A percentile compares a stretch with the other conserved stretches of the same genome.
These are phyloP conservation scores for Hesperia comma DNA, from an alignment of 2,888 invertebrate genomes.

Conservation along the genomic window DNA sequence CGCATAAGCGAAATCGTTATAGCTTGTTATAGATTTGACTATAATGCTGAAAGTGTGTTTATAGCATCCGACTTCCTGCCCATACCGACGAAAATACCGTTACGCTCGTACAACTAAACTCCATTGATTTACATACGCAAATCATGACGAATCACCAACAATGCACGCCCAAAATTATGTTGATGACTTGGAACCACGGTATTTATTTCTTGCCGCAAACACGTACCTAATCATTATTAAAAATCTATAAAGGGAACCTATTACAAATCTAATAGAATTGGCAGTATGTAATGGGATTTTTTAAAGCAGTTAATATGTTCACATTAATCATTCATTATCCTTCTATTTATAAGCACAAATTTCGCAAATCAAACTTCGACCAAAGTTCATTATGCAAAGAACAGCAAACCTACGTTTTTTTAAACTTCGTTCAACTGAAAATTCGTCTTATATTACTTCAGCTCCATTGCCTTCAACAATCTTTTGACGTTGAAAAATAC, in stretches of 20 bases:
- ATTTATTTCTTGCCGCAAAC: not conserved
- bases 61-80: constrained; percentile 82
- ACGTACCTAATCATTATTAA: too few species aligned
- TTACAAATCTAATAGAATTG: too few species aligned
- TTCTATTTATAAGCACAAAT: too few species aligned
- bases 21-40: constrained; percentile 57
- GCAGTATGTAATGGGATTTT: too few species aligned
- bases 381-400: too few species aligned
- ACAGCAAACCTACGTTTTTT: too few species aligned
- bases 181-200: constrained; percentile 21
- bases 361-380: too few species aligned
- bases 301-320: too few species aligned
- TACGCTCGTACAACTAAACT: constrained; percentile 77
- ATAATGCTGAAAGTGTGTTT: constrained; percentile 75
- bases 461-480: not conserved
- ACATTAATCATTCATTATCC: too few species aligned
- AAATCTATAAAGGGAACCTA: too few species aligned
- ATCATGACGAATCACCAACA: constrained; percentile 80
- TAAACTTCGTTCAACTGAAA: too few species aligned
- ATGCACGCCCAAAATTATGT: constrained; percentile 70
- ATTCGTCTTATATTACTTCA: not conserved
- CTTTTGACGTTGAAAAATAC: not conserved
- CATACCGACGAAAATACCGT: constrained; percentile 81
- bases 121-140: constrained; percentile 82
- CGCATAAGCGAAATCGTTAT: constrained; percentile 43